Conservation (phyloP, 2,113 vertebrate genomes). For the Alectura lathami region DNA sequence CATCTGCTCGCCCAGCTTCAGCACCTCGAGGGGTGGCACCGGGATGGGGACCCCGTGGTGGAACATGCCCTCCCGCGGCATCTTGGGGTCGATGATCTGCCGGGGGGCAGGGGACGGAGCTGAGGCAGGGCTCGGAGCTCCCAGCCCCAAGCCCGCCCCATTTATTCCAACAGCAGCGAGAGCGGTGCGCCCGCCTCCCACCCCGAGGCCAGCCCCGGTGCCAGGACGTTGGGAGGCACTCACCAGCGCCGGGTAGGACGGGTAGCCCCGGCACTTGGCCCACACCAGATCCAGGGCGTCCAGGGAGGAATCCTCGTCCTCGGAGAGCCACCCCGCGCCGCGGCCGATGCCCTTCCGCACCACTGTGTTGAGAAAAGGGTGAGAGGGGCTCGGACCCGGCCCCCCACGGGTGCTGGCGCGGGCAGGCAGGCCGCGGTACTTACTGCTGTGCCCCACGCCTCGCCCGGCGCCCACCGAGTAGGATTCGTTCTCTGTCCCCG, state of each 20-base stretch:
- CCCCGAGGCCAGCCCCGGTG: neutral
- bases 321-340: slow-evolving; percentile 89
- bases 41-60: slow-evolving; percentile 96
- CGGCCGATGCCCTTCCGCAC: slow-evolving; percentile 88
- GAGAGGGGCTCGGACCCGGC: neutral
- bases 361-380: slow-evolving; percentile 73
- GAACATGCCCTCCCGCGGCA: slow-evolving; percentile 98
- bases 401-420: neutral
- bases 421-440: slow-evolving; percentile 56
- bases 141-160: neutral
- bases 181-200: neutral
- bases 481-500: slow-evolving; percentile 95
- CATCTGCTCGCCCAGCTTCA: slow-evolving; percentile 99
- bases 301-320: slow-evolving; percentile 92
- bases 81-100: slow-evolving; percentile 98
- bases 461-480: slow-evolving; percentile 92
- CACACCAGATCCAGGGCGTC: slow-evolving; percentile 97
- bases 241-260: slow-evolving; percentile 97
- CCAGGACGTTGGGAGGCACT: neutral
- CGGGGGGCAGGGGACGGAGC: neutral
- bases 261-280: slow-evolving; percentile 98
- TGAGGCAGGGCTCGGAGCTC: neutral
- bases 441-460: slow-evolving; percentile 89
- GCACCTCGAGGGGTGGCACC: slow-evolving; percentile 93
- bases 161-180: neutral